Evolutionary conservation across 2,888 invertebrate species (phyloP).

Genomic region (Amphimallon solstitiale): DNA sequence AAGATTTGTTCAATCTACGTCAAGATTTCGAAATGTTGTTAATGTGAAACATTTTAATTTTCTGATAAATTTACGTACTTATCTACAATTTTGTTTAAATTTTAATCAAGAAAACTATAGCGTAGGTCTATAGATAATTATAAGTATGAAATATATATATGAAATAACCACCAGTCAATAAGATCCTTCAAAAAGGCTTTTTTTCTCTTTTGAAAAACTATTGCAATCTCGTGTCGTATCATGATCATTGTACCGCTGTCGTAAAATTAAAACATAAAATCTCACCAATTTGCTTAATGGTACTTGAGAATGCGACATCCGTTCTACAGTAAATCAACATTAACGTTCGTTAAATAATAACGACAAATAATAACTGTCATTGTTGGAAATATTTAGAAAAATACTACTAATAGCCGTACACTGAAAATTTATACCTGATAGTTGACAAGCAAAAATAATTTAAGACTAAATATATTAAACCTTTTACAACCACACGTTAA

Average conservation of each 20-base stretch:
- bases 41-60: too few species aligned
- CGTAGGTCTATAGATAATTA: too few species aligned
- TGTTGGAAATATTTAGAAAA: slow-evolving; percentile 35
- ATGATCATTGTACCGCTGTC: not conserved
- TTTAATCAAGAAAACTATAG: too few species aligned
- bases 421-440: slow-evolving; percentile 44
- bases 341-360: slow-evolving; percentile 29
- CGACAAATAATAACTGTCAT: slow-evolving; percentile 34
- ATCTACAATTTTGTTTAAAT: too few species aligned
- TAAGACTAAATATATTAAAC: slow-evolving; percentile 43
- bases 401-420: slow-evolving; percentile 33
- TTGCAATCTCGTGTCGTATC: too few species aligned
- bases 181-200: too few species aligned
- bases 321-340: slow-evolving; percentile 32
- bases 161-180: too few species aligned
- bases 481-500: slow-evolving; percentile 47
- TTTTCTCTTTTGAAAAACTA: too few species aligned
- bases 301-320: slow-evolving; percentile 20
- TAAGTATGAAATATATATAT: too few species aligned
- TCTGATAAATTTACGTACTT: too few species aligned
- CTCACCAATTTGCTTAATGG: slow-evolving; percentile 29
- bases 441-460: slow-evolving; percentile 40
- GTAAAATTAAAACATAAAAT: slow-evolving; percentile 31
- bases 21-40: too few species aligned
- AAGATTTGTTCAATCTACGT: too few species aligned